Percentiles rank a stretch among this genome's conserved stretches.
Evolutionary conservation across 2,113 vertebrate genomes (phyloP).

Genomic region (Pleuronectes platessa): DNA sequence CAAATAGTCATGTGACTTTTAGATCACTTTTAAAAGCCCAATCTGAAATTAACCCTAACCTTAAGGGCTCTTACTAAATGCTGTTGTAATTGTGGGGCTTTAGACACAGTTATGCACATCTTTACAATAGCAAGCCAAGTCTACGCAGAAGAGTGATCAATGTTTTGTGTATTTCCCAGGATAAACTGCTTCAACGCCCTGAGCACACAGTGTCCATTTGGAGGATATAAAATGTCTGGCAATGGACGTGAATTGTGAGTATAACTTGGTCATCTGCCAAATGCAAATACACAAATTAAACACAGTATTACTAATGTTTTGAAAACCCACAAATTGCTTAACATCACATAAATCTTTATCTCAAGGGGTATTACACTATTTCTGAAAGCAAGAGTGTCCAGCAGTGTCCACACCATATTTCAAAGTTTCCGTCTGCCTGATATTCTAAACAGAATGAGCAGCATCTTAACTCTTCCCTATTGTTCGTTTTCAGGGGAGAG

Average conservation of each 20-base stretch:
- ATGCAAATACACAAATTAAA: slow-evolving; percentile 51
- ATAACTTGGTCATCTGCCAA: slow-evolving; percentile 47
- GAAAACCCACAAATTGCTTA: slow-evolving; percentile 50
- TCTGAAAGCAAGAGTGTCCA: too few relatives aligned
- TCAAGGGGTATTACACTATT: slow-evolving; percentile 6
- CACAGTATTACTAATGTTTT: slow-evolving; percentile 56
- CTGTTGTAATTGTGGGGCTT: slow-evolving; percentile 14
- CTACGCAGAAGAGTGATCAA: slow-evolving; percentile 55
- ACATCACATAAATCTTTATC: slow-evolving; percentile 43
- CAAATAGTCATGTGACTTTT: too few relatives aligned
- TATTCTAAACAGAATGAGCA: slow-evolving; percentile 28
- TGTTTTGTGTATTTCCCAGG: slow-evolving; percentile 84
- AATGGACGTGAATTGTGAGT: slow-evolving; percentile 99
- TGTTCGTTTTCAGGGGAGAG: slow-evolving; percentile 87
- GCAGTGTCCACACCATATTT: too few relatives aligned
- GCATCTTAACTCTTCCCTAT: slow-evolving; percentile 15
- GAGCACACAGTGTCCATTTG: slow-evolving; percentile 98
- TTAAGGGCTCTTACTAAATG: slow-evolving; percentile 28
- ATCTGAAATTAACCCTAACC: too few relatives aligned
- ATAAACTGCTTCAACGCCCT: slow-evolving; percentile 99
- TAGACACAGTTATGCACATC: slow-evolving; percentile 13
- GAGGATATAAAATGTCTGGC: slow-evolving; percentile 99
- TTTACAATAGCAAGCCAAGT: slow-evolving; percentile 41
- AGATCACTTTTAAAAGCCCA: too few relatives aligned
- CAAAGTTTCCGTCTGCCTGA: neutral